Percentiles rank a stretch among this genome's conserved stretches.
Evolutionary conservation across 2,113 vertebrate genomes (phyloP).

Genomic region (Turdus rufiventris): DNA sequence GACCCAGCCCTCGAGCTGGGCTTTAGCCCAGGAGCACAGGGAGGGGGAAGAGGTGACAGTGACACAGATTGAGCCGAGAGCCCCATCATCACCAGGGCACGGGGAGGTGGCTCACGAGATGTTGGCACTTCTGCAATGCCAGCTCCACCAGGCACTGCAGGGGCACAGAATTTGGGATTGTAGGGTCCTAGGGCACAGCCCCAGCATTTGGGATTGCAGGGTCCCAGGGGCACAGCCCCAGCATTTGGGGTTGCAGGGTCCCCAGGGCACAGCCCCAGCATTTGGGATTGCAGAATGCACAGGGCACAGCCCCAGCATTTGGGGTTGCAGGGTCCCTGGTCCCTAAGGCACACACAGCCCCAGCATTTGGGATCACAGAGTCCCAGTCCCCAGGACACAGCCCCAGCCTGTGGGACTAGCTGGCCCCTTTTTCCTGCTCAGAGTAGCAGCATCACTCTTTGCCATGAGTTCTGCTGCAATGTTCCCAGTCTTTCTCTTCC

Average conservation of each 20-base stretch:
- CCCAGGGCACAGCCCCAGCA: too few species aligned
- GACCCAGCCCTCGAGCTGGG: neutral
- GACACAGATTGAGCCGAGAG: neutral
- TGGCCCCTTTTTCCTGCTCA: neutral
- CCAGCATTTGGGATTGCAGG: neutral
- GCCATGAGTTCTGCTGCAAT: neutral
- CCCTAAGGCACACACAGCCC: neutral
- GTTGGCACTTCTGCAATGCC: neutral
- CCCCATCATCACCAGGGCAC: fast-evolving
- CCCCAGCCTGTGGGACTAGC: neutral
- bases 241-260: neutral
- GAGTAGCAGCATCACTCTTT: neutral
- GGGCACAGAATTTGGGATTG: too few species aligned
- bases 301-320: neutral
- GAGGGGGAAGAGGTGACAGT: neutral
- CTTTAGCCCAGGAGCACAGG: fast-evolving
- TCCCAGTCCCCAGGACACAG: neutral
- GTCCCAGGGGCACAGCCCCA: neutral
- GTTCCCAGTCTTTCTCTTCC: neutral
- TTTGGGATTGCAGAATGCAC: neutral
- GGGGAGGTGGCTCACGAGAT: fast-evolving
- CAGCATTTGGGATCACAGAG: neutral
- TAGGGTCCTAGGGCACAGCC: neutral
- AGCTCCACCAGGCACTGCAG: neutral
- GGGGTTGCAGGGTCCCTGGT: too few species aligned